Percentiles rank a stretch among this genome's conserved stretches.
Evolutionary conservation across 92 coral and sea anemone genomes (phyloP).

Genomic region (Galaxea fascicularis): DNA sequence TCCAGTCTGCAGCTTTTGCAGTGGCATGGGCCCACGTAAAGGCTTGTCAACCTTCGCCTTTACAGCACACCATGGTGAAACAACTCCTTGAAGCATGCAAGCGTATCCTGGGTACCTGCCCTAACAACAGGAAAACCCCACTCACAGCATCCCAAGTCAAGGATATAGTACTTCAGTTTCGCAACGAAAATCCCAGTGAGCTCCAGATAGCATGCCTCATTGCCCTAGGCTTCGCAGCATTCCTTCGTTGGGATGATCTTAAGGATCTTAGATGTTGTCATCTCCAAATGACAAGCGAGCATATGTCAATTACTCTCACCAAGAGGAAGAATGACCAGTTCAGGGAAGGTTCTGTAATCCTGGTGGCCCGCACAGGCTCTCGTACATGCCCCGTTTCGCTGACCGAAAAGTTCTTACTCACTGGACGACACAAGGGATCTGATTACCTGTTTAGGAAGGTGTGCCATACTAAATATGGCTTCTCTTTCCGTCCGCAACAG

Average conservation of each 20-base stretch:
- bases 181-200: not conserved
- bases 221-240: slow-evolving; percentile 39
- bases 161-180: slow-evolving; percentile 15
- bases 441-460: slow-evolving; percentile 40
- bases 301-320: slow-evolving; percentile 19
- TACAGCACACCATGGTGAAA: slow-evolving; percentile 24
- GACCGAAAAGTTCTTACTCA: slow-evolving; percentile 23
- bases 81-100: slow-evolving; percentile 43
- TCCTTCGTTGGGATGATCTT: slow-evolving; percentile 45
- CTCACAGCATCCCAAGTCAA: slow-evolving; percentile 26
- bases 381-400: not conserved
- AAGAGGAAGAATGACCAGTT: slow-evolving; percentile 42
- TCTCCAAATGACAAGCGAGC: not conserved
- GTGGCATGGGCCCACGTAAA: slow-evolving; percentile 46
- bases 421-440: slow-evolving; percentile 26
- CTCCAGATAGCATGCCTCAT: slow-evolving; percentile 36
- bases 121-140: slow-evolving; percentile 30
- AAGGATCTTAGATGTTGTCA: not conserved
- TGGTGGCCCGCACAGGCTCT: not conserved
- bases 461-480: slow-evolving; percentile 47
- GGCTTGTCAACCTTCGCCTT: slow-evolving; percentile 20
- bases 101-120: slow-evolving; percentile 14
- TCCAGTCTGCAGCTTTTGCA: slow-evolving; percentile 7
- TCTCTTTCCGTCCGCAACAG: slow-evolving; percentile 32
- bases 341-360: slow-evolving; percentile 28